These are phyloP conservation scores for Drosophila pseudotalamancana DNA, from an alignment of 2,888 invertebrate species.

Conservation along the genomic window DNA sequence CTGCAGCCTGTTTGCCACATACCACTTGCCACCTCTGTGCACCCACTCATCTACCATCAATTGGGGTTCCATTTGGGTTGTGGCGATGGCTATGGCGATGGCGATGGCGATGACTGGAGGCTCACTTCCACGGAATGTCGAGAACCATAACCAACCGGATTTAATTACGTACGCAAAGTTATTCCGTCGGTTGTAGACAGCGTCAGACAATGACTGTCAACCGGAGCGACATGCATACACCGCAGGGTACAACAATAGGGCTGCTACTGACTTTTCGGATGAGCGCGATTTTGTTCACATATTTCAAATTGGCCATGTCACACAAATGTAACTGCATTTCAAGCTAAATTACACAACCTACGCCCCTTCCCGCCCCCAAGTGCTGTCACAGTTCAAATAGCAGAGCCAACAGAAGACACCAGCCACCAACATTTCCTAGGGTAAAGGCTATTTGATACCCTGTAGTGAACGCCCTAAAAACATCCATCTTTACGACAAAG, in stretches of 20 bases:
- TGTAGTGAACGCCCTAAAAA: no score
- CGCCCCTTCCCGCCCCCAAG: not conserved
- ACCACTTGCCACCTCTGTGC: not conserved
- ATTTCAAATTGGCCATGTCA: conserved; percentile 25
- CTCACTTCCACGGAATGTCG: not conserved
- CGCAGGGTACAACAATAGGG: not conserved
- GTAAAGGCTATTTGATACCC: not conserved
- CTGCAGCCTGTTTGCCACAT: not conserved
- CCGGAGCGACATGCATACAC: not conserved
- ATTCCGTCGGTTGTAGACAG: conserved; percentile 5
- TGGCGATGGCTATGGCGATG: no score
- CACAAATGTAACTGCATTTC: conserved; percentile 24
- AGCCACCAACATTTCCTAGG: no score
- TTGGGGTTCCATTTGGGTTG: no score
- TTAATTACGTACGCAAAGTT: conserved; percentile 34
- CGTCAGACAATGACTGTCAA: conserved; percentile 11
- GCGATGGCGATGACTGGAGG: not conserved
- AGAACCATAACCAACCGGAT: not conserved
- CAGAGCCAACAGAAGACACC: not conserved
- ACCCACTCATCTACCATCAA: not conserved
- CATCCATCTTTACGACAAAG: no score
- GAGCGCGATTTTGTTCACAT: conserved; percentile 5
- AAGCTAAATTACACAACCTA: conserved; percentile 15
- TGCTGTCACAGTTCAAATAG: conserved; percentile 1
- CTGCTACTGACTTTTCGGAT: not conserved